Conservation (phyloP, 1,140 invertebrate species). For the Caerostris extrusa region DNA sequence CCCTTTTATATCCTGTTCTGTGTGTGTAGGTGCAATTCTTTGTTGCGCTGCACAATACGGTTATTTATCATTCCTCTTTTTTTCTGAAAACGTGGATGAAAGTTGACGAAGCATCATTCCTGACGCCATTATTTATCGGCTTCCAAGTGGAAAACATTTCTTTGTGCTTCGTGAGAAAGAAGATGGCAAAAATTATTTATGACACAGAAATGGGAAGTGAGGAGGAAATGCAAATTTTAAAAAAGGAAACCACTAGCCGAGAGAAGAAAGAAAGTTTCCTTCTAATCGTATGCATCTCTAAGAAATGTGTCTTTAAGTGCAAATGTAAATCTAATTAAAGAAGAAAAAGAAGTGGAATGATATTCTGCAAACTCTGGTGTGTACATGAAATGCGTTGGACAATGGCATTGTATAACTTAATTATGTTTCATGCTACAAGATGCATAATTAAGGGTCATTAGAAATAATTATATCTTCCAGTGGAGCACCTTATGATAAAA, state of each 20-base stretch:
- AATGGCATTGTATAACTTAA: not conserved
- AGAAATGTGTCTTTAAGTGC: no score
- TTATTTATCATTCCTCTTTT: not conserved
- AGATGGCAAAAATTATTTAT: not conserved
- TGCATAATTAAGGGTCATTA: conserved; percentile 26
- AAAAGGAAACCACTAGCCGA: not conserved
- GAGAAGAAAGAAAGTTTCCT: not conserved
- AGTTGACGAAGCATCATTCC: conserved; percentile 31
- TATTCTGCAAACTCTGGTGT: not conserved
- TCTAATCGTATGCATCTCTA: no score
- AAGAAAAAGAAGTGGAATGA: no score
- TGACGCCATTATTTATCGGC: conserved; percentile 33
- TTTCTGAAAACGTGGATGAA: not conserved
- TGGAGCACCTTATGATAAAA: not conserved
- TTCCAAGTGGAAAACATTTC: conserved; percentile 51
- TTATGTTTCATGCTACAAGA: not conserved
- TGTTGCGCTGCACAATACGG: conserved; percentile 8
- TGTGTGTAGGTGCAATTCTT: not conserved
- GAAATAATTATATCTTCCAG: conserved; percentile 11
- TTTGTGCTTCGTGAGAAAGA: not conserved
- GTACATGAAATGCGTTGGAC: not conserved
- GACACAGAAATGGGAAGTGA: not conserved
- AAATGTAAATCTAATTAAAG: no score
- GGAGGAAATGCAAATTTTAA: conserved; percentile 4
- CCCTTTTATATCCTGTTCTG: not conserved